Evolutionary conservation across 1,140 invertebrate species (phyloP).

Genomic region (Chelonus insularis): DNA sequence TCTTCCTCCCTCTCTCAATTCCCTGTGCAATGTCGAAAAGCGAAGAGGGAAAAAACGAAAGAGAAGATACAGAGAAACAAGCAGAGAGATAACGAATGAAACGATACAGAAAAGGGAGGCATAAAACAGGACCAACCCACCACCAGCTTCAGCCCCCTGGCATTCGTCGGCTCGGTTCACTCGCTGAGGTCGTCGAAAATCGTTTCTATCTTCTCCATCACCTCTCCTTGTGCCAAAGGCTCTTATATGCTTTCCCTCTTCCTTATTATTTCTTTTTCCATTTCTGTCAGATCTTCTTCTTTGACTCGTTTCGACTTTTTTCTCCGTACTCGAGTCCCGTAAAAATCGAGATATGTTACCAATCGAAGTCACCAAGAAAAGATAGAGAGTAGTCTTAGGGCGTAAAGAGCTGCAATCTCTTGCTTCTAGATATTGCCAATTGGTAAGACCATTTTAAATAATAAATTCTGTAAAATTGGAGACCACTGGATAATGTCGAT

Average conservation of each 20-base stretch:
- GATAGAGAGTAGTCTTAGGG: no score
- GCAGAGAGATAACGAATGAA: conserved; percentile 18
- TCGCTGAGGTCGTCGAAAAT: conserved; percentile 35
- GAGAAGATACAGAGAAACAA: conserved; percentile 34
- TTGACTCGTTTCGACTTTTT: no score
- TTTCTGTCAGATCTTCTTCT: background rate
- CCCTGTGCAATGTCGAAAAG: conserved; percentile 27
- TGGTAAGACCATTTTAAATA: background rate
- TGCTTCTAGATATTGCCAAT: no score
- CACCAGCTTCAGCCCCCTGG: conserved; percentile 45
- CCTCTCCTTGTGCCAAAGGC: no score
- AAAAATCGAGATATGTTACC: no score
- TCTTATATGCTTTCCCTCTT: no score
- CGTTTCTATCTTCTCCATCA: no score
- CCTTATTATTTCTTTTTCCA: conserved; percentile 33
- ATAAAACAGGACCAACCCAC: conserved; percentile 43
- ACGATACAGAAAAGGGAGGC: conserved; percentile 16
- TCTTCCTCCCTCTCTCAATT: background rate
- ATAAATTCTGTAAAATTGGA: background rate
- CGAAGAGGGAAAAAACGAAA: conserved; percentile 33
- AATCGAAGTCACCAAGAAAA: no score
- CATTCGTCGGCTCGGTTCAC: conserved; percentile 32
- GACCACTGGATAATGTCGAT: no score
- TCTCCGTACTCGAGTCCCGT: no score
- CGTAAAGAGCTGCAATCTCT: no score